Evolutionary conservation across 2,113 vertebrate genomes (phyloP).

Genomic region (pig (Sus scrofa)): DNA sequence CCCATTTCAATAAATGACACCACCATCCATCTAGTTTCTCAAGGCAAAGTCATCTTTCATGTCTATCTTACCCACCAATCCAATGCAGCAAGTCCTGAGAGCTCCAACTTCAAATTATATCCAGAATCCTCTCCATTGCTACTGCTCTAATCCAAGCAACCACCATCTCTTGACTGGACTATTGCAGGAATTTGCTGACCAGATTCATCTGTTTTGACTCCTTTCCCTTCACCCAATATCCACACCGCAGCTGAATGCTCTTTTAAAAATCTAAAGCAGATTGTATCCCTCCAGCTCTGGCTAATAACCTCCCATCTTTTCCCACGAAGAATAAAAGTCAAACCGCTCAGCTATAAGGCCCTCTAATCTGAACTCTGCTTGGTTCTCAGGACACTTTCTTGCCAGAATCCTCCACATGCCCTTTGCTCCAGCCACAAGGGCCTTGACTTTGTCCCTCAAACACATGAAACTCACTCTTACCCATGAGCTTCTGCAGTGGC

Average conservation of each 20-base stretch:
- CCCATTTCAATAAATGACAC: not conserved
- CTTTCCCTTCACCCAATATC: not conserved
- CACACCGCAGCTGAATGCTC: not conserved
- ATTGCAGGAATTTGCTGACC: not conserved
- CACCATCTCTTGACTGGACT: not conserved
- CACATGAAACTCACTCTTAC: not conserved
- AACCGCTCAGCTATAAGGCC: not conserved
- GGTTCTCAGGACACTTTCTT: not conserved
- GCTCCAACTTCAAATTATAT: not conserved
- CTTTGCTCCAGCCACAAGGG: not conserved
- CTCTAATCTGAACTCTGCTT: not conserved
- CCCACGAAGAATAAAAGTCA: not conserved
- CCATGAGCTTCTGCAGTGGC: not conserved
- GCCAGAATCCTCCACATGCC: not conserved
- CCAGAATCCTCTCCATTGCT: not conserved
- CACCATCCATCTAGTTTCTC: not conserved
- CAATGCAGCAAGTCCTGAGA: not conserved
- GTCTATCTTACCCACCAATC: not conserved
- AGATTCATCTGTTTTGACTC: not conserved
- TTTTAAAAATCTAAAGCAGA: constrained; percentile 42
- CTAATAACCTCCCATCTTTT: not conserved
- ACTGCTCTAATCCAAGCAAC: not conserved
- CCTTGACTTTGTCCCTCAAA: constrained; percentile 12
- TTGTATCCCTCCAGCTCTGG: not conserved
- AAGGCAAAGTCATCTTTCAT: not conserved